Percentiles rank a stretch among this genome's conserved stretches.
phyloP scores from a whole-genome alignment of 2,888 invertebrate species.

The Molanna angustata region DNA sequence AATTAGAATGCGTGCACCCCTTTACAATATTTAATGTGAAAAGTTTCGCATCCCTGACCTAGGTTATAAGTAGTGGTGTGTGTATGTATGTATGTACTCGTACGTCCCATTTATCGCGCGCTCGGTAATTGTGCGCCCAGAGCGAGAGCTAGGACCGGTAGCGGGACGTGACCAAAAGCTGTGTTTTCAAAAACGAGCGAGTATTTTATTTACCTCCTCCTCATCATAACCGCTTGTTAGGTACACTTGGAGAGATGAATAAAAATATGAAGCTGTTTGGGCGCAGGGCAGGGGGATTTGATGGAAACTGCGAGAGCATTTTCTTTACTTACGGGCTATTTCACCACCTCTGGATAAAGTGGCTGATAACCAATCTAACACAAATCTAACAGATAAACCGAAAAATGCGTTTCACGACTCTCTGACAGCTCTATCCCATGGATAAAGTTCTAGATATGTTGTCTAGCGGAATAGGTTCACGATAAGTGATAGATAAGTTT shows the following conservation, averaged over 20 bases:
- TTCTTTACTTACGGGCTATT: too few species aligned
- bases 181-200: slow-evolving; percentile 2
- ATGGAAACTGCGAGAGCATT: too few species aligned
- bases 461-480: too few species aligned
- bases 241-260: not conserved
- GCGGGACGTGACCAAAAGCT: slow-evolving; percentile 34
- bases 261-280: not conserved
- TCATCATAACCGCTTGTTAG: not conserved
- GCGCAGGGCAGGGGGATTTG: not conserved
- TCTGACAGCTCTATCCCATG: too few species aligned
- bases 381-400: too few species aligned
- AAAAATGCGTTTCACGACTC: too few species aligned
- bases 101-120: slow-evolving; percentile 32
- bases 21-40: too few species aligned
- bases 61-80: not conserved
- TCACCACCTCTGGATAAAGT: too few species aligned
- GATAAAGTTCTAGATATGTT: too few species aligned
- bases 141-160: slow-evolving; percentile 34
- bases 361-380: too few species aligned
- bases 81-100: not conserved
- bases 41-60: slow-evolving; percentile 7
- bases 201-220: slow-evolving; percentile 13
- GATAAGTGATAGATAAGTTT: too few species aligned
- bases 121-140: slow-evolving; percentile 36
- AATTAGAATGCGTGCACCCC: not conserved